Evolutionary conservation across 2,888 invertebrate genomes (phyloP).

Genomic region (Scaptodrosophila latifasciaeformis): DNA sequence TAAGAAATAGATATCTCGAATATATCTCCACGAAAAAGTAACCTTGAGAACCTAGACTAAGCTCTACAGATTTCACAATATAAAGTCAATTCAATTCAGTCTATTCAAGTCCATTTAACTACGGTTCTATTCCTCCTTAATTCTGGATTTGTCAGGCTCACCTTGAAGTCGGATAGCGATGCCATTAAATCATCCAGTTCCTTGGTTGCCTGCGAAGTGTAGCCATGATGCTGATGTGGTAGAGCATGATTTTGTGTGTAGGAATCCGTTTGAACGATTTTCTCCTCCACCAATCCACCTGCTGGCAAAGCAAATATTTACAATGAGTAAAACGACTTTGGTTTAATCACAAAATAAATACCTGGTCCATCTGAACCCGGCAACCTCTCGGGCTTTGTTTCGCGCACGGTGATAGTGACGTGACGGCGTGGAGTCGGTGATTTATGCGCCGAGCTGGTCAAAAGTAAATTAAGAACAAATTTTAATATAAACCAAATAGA

Average conservation of each 20-base stretch:
- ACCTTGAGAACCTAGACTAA: too few species aligned
- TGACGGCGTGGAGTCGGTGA: conserved; percentile 75
- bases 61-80: too few species aligned
- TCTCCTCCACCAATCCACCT: conserved; percentile 71
- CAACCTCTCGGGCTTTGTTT: conserved; percentile 79
- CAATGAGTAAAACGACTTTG: too few species aligned
- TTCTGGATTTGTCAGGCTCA: conserved; percentile 73
- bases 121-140: too few species aligned
- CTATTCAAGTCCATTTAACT: too few species aligned
- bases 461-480: not conserved
- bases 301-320: conserved; percentile 11
- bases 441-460: conserved; percentile 65
- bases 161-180: conserved; percentile 96
- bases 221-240: conserved; percentile 45
- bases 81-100: too few species aligned
- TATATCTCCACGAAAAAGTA: too few species aligned
- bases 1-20: too few species aligned
- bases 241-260: conserved; percentile 60
- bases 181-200: conserved; percentile 98
- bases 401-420: conserved; percentile 79
- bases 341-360: conserved; percentile 37
- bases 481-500: too few species aligned
- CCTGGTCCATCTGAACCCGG: conserved; percentile 73
- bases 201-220: conserved; percentile 90
- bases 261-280: conserved; percentile 70